Evolutionary conservation across 37 sponge, comb jelly and placozoan species (phyloP), one percentile per base, ranked within the genome.

Genomic region (Chondrosia reniformis): DNA sequence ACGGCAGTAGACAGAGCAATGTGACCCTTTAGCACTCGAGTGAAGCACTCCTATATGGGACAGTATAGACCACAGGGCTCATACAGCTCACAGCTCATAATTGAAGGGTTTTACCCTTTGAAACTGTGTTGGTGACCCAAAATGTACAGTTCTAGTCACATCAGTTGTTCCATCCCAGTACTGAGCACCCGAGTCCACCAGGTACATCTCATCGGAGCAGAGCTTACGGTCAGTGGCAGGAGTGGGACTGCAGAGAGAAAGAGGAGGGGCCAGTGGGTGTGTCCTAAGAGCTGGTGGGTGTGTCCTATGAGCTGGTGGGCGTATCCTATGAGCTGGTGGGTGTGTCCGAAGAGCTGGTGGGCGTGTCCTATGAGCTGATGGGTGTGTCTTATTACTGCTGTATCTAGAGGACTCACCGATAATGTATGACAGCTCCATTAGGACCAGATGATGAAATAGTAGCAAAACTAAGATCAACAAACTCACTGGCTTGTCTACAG

Each of bases 161-260:
- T 98, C 99, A 37, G 99, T 98, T 17, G 99, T 95, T 4, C 99
- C 99, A 76, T 98, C 96, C 69, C 67, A 75, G 85, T 91, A 98
- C 86, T 98, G 99, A 13, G 84, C 94, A 4, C 99, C 99, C 28
- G 96, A 91, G 79, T 98, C 99, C 86, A 87, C 86, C 41, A 98
- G 86, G 66, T 98, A 98, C 55, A 98, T 79, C 74, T 96, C 94
- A 15, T 87, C 66, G 9, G n/a, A 43, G 6, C 83, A 63, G 15
- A 96, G 76, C 1, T 72, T 5, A 32, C 94, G 78, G 30, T 80
- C 87, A 38, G 89, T 88, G 9, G 64, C 83, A 24, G 83, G 54
- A n/a, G 67, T 81, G 1, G 91, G 88, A 1, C 83, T 75, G 56
- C 30, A 45, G 42, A 17, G 75, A 17, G 75, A 58, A 40, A 7